Percentiles rank a stretch among this genome's conserved stretches.
Evolutionary conservation across 1,140 invertebrate species (phyloP).

Genomic region (Periplaneta americana): DNA sequence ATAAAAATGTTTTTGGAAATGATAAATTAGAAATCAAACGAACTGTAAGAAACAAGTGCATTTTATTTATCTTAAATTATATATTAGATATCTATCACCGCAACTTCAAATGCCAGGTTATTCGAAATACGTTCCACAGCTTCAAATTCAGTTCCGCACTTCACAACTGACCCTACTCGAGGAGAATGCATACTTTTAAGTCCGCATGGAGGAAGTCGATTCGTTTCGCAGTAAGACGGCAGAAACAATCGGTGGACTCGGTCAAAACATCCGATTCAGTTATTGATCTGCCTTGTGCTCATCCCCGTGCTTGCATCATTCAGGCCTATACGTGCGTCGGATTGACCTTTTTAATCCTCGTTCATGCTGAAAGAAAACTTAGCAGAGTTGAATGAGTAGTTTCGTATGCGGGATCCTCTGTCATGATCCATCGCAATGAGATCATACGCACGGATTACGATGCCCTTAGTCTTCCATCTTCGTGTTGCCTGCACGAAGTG

Average conservation of each 20-base stretch:
- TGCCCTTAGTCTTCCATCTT: not conserved
- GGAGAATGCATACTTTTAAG: no score
- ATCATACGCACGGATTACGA: not conserved
- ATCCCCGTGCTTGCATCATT: not conserved
- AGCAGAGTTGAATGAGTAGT: not conserved
- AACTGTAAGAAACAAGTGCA: no score
- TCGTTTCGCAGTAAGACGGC: not conserved
- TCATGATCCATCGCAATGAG: not conserved
- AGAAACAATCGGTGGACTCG: not conserved
- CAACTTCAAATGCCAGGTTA: no score
- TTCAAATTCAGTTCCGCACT: no score
- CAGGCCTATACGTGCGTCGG: not conserved
- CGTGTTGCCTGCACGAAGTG: not conserved
- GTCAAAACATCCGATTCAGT: not conserved
- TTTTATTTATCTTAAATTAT: no score
- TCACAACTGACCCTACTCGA: no score
- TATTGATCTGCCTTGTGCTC: not conserved
- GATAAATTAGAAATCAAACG: no score
- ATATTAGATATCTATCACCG: no score
- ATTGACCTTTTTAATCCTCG: not conserved
- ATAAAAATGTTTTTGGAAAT: no score
- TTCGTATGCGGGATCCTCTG: not conserved
- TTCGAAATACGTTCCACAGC: no score
- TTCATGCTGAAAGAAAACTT: not conserved
- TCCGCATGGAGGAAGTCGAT: no score